Percentiles rank a stretch among this genome's conserved stretches.
phyloP scores from a whole-genome alignment of 2,888 invertebrate genomes.

The Phymatocera aterrima region DNA sequence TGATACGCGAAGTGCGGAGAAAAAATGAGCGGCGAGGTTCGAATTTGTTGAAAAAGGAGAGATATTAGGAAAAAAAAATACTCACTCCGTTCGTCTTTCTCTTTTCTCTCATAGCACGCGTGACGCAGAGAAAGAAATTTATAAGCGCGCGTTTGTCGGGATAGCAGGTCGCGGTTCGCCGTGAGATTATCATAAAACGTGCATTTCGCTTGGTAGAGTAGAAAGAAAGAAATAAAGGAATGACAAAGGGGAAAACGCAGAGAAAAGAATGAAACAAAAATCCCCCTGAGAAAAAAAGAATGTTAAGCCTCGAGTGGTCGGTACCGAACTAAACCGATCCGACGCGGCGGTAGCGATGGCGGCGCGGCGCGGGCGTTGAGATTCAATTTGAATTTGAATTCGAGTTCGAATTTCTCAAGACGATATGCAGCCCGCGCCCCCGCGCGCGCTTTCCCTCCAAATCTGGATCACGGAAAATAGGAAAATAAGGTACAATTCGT shows the following conservation, averaged over 20 bases:
- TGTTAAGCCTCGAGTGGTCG: not conserved
- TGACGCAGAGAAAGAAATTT: not conserved
- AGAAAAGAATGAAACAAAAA: too few relatives aligned
- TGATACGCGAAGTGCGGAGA: not conserved
- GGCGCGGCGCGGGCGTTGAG: not conserved
- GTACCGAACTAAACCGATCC: too few relatives aligned
- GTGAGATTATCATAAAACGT: slow-evolving; percentile 28
- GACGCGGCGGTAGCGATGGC: too few relatives aligned
- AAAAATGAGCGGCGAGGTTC: not conserved
- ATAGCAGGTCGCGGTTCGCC: not conserved
- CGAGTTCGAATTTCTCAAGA: slow-evolving; percentile 15
- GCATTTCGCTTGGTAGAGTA: not conserved
- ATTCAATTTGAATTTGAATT: slow-evolving; percentile 11
- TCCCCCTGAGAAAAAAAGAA: slow-evolving; percentile 21
- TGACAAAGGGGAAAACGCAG: too few relatives aligned
- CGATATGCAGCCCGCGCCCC: too few relatives aligned
- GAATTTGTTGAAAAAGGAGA: not conserved
- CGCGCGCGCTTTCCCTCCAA: not conserved
- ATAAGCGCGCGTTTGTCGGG: slow-evolving; percentile 18
- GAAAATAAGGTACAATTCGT: not conserved
- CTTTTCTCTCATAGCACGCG: not conserved
- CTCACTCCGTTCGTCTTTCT: not conserved
- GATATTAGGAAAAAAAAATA: not conserved
- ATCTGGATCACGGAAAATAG: too few relatives aligned
- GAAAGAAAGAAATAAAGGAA: too few relatives aligned